Evolutionary conservation across 2,888 invertebrate genomes (phyloP), one percentile per base, ranked within the genome.

Genomic region (Crossocerus cetratus): DNA sequence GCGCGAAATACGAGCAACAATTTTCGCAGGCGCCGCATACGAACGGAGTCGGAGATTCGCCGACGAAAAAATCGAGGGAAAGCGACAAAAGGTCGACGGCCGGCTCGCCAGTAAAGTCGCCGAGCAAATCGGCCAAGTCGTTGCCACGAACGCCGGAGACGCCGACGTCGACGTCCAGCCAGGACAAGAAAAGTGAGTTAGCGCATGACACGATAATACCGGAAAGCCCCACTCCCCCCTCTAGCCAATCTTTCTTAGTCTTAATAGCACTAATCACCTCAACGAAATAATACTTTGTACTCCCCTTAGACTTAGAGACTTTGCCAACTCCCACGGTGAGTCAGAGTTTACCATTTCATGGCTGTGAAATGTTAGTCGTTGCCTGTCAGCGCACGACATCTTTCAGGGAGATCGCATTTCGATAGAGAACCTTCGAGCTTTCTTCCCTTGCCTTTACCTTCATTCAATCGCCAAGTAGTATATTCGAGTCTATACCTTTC

Each of bases 131-230:
- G 78, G 91, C 92, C 60, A 92, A 89, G 78, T 89, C 88, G 18
- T 91, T 80, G 91, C 91, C 93, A 61, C 95, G 95, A 91, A 96
- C 96, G 70, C 96, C 96, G 11, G 96, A 96, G 86, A 93, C 92
- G 20, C 90, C 91, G 70, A 91, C 92, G 69, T 90, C 91, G 8
- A 85, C 91, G 86, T 90, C 92, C 81, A 88, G 90, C 69, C 93
- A 84, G 58, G 91, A 94, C 61, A 96, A 95, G 90, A 96, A 96
- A 92, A 95, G 96, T 96, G 90, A 91, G 92, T 86, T 23, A 14
- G 14, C 3, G 14, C 49, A 11, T 49, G n/a, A 49, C 16, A 16
- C 14, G 20, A 14, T 14, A 18, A 14, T 14, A 20, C 21, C 16
- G 22, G 22, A 20, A 14, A 56, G 32, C 32, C 32, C 32, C 32